Evolutionary conservation across 1,140 invertebrate species (phyloP).

Genomic region (Cotesia vestalis): DNA sequence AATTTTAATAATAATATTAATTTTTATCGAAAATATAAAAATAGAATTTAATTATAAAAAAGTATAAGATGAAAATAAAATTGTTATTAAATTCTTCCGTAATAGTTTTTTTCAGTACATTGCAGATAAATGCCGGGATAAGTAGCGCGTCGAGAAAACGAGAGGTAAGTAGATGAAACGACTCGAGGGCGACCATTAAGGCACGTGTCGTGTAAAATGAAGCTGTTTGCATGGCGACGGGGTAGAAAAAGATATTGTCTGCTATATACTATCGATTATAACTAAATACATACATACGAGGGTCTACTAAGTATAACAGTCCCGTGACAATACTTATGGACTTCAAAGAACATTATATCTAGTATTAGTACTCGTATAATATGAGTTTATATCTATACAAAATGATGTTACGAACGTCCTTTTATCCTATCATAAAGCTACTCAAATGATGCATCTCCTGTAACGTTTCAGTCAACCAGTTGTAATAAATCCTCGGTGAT

Average conservation of each 20-base stretch:
- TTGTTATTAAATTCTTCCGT: too few relatives aligned
- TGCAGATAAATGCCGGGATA: background rate
- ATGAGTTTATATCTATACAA: too few relatives aligned
- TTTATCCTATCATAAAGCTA: constrained; percentile 12
- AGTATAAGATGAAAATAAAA: too few relatives aligned
- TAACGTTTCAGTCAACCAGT: constrained; percentile 4
- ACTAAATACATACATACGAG: background rate
- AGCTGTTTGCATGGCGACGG: constrained; percentile 33
- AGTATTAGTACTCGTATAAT: background rate
- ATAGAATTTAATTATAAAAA: background rate
- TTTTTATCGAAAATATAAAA: background rate
- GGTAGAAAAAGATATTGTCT: constrained; percentile 26
- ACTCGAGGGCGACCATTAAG: constrained; percentile 7
- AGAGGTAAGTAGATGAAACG: constrained; percentile 18
- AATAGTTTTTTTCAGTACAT: constrained; percentile 1
- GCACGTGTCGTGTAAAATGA: constrained; percentile 26
- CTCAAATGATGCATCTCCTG: constrained; percentile 22
- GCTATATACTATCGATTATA: constrained; percentile 4
- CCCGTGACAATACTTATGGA: constrained; percentile 15
- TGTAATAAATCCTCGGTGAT: constrained; percentile 21
- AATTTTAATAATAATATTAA: too few relatives aligned
- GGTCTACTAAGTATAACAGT: background rate
- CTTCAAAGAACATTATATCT: constrained; percentile 30
- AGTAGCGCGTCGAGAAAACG: background rate
- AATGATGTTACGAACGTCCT: constrained; percentile 1